phyloP scores from a whole-genome alignment of 2,888 invertebrate genomes.

The Drosophila paramelanica region DNA sequence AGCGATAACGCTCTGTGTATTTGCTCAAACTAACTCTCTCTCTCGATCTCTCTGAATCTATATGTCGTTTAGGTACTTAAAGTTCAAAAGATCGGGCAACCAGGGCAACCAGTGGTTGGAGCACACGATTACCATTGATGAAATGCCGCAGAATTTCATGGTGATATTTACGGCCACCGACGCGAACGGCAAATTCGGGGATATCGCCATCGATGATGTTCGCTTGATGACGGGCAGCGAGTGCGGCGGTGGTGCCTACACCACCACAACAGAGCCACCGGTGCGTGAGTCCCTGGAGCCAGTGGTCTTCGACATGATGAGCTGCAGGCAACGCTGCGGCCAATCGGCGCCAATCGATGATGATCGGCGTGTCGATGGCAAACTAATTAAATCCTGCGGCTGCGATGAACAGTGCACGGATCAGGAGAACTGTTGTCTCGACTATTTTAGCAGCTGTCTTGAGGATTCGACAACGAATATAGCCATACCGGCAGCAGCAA shows the following conservation, averaged over 20 bases:
- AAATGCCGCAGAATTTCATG: constrained; percentile 86
- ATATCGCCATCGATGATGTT: constrained; percentile 93
- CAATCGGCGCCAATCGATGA: not conserved
- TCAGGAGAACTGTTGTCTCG: constrained; percentile 88
- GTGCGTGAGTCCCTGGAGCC: constrained; percentile 29
- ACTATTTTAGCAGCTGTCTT: constrained; percentile 85
- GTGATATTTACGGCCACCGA: constrained; percentile 91
- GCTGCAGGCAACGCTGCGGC: constrained; percentile 46
- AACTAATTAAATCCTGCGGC: constrained; percentile 85
- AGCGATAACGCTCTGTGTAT: constrained; percentile 33
- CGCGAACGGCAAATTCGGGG: constrained; percentile 89
- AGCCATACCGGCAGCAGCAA: not conserved
- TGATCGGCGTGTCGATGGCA: constrained; percentile 4
- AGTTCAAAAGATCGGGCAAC: constrained; percentile 89
- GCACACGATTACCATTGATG: constrained; percentile 85
- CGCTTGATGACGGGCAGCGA: constrained; percentile 86
- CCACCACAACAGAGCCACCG: constrained; percentile 42
- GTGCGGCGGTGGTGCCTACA: constrained; percentile 19
- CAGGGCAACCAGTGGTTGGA: constrained; percentile 90
- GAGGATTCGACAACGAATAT: not conserved
- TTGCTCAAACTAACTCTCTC: not conserved
- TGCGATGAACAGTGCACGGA: constrained; percentile 87
- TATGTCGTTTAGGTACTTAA: constrained; percentile 80
- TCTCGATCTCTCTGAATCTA: not conserved
- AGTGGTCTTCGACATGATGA: constrained; percentile 82